These are phyloP conservation scores for Lingula anatina DNA, from an alignment of 2,888 invertebrate genomes.

Conservation along the genomic window DNA sequence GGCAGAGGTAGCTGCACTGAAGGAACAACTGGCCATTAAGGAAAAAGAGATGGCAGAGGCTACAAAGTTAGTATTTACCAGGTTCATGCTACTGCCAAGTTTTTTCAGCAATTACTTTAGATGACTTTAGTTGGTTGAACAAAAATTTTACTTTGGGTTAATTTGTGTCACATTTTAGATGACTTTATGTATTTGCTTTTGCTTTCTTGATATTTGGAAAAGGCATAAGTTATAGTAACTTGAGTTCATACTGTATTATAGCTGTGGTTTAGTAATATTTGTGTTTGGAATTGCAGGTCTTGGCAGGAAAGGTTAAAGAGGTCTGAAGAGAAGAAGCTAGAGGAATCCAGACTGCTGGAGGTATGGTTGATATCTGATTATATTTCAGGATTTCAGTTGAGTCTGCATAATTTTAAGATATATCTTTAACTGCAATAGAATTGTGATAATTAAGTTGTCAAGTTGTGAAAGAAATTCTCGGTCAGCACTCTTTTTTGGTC, in stretches of 20 bases:
- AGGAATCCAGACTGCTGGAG: conserved; percentile 57
- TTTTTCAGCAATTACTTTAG: no score
- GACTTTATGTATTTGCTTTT: no score
- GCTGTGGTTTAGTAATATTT: no score
- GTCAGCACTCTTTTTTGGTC: conserved; percentile 7
- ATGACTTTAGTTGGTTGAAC: no score
- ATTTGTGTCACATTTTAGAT: no score
- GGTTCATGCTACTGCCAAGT: background rate
- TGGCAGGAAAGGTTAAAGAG: conserved; percentile 55
- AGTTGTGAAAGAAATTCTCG: background rate
- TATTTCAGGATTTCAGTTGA: background rate
- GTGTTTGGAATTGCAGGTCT: conserved; percentile 46
- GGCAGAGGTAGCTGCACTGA: conserved; percentile 59
- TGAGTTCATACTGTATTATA: no score
- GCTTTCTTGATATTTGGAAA: no score
- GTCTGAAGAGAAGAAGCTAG: conserved; percentile 55
- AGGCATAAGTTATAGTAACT: no score
- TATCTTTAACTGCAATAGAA: no score
- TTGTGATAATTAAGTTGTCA: no score
- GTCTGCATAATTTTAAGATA: background rate
- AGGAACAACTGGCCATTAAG: conserved; percentile 59
- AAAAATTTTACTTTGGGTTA: no score
- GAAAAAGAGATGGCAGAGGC: conserved; percentile 61
- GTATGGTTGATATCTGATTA: conserved; percentile 43
- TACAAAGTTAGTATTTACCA: conserved; percentile 54